phyloP scores from a whole-genome alignment of 2,113 vertebrate species.

The Lanius collurio region DNA sequence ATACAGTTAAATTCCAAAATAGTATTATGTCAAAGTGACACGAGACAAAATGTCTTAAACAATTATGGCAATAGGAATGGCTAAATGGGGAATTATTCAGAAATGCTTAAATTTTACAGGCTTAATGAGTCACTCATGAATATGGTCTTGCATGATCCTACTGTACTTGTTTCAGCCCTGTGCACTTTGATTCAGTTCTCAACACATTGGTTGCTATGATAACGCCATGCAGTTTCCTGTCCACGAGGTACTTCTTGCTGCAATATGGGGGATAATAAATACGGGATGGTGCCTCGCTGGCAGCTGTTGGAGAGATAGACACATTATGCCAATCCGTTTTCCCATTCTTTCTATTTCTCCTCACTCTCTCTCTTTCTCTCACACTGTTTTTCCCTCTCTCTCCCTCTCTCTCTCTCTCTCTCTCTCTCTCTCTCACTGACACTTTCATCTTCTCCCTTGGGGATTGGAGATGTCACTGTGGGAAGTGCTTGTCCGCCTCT shows the following conservation, averaged over 20 bases:
- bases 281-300: not conserved
- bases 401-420: slow-evolving; percentile 64
- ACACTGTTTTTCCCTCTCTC: slow-evolving; percentile 56
- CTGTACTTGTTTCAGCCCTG: not conserved
- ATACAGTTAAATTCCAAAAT: slow-evolving; percentile 47
- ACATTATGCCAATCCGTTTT: slow-evolving; percentile 11
- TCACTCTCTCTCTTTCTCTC: slow-evolving; percentile 3
- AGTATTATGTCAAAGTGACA: not conserved
- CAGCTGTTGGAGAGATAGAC: not conserved
- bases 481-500: slow-evolving; percentile 83
- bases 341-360: slow-evolving; percentile 36
- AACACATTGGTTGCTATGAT: slow-evolving; percentile 32
- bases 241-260: not conserved
- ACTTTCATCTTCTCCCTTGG: slow-evolving; percentile 85
- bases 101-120: slow-evolving; percentile 28
- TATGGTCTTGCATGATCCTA: slow-evolving; percentile 1
- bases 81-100: not conserved
- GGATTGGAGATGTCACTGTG: slow-evolving; percentile 84
- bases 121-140: slow-evolving; percentile 14
- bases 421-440: slow-evolving; percentile 68
- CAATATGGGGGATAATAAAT: slow-evolving; percentile 17
- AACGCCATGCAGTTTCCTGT: not conserved
- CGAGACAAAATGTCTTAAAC: slow-evolving; percentile 16
- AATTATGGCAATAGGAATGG: not conserved
- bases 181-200: slow-evolving; percentile 29